These are phyloP conservation scores for Coenonympha glycerion DNA, from an alignment of 2,888 invertebrate genomes.

Conservation along the genomic window DNA sequence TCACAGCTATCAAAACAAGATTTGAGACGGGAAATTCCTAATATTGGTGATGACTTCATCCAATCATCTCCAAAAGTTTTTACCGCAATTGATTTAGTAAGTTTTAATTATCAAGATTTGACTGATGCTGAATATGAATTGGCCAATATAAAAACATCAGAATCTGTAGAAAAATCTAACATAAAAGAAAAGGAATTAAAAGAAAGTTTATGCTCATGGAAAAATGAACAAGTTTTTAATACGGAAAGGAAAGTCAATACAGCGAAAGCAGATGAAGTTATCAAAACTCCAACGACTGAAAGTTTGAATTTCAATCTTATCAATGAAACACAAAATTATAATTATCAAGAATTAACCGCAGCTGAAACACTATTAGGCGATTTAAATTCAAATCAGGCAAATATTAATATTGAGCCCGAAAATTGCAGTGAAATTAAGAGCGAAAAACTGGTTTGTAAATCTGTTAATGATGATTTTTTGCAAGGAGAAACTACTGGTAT, in stretches of 20 bases:
- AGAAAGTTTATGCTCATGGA: background rate
- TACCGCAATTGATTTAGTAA: background rate
- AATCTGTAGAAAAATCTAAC: background rate
- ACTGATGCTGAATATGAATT: conserved; percentile 39
- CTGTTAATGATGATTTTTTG: background rate
- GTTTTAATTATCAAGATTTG: conserved; percentile 36
- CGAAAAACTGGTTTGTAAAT: background rate
- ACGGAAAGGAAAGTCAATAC: no score
- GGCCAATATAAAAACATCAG: conserved; percentile 15
- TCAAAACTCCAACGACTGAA: background rate
- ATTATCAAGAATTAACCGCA: conserved; percentile 23
- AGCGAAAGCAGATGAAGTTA: background rate
- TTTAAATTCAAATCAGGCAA: conserved; percentile 7
- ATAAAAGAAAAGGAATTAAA: background rate
- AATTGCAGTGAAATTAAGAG: background rate
- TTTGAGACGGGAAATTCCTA: background rate
- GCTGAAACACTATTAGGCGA: conserved; percentile 25
- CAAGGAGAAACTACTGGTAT: background rate
- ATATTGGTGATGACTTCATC: background rate
- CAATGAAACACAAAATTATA: conserved; percentile 14
- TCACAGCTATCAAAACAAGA: background rate
- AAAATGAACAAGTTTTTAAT: no score
- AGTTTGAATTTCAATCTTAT: background rate
- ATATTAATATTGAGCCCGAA: background rate
- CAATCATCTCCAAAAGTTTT: background rate